These are phyloP conservation scores for Cyrtonyx montezumae DNA, from an alignment of 2,113 vertebrate species.

Conservation along the genomic window DNA sequence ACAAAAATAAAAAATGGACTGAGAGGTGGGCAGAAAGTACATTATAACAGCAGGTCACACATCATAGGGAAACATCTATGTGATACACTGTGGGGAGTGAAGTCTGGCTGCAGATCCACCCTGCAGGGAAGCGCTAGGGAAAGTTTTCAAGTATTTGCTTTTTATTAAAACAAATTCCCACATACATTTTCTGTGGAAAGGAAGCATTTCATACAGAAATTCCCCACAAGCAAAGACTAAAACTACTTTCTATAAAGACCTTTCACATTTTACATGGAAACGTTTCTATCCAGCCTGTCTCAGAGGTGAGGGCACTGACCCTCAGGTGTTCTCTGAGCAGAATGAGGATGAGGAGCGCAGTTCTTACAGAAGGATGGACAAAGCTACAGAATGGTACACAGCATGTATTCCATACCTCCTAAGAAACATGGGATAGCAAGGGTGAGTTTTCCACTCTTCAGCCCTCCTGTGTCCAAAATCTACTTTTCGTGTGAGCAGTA, in stretches of 20 bases:
- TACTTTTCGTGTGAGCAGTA: neutral
- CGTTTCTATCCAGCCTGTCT: neutral
- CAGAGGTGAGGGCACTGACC: neutral
- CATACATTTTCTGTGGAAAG: neutral
- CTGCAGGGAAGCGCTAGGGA: accelerated
- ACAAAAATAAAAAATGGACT: neutral
- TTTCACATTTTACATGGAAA: neutral
- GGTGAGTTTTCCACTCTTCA: neutral
- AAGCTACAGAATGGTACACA: neutral
- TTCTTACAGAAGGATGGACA: neutral
- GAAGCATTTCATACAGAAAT: neutral
- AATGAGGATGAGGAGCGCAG: neutral
- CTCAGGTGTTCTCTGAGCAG: neutral
- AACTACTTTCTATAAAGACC: neutral
- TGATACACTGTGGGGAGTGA: neutral
- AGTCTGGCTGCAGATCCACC: neutral
- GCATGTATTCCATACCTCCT: neutral
- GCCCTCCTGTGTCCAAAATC: neutral
- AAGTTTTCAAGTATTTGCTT: neutral
- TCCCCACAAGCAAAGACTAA: neutral
- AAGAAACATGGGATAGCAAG: neutral
- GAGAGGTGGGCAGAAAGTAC: neutral
- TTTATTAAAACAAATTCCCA: neutral
- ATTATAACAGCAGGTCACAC: neutral
- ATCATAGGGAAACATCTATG: neutral